phyloP scores from a whole-genome alignment of 2,113 vertebrate species.

The Pardalotus punctatus region DNA sequence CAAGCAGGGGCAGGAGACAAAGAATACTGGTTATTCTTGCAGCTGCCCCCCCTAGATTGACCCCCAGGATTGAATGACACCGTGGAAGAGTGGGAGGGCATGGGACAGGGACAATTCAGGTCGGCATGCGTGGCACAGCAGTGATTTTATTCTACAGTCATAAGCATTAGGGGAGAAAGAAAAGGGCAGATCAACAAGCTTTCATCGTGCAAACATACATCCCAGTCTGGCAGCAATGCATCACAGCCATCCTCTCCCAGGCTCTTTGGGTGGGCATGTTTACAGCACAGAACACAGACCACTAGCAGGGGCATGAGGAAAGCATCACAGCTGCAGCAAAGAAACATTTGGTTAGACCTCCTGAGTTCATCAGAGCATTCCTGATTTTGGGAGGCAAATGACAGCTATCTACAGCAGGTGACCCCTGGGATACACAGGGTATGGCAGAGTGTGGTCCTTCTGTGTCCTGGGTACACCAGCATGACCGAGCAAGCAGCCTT shows the following conservation, averaged over 20 bases:
- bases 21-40: background rate
- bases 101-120: background rate
- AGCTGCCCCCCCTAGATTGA: background rate
- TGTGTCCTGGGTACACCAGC: rapidly evolving
- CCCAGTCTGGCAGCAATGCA: background rate
- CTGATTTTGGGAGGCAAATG: background rate
- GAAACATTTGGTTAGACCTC: constrained; percentile 33
- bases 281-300: constrained; percentile 19
- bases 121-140: background rate
- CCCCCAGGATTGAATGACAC: rapidly evolving
- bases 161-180: background rate
- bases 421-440: background rate
- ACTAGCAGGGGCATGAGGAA: constrained; percentile 21
- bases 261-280: constrained; percentile 61
- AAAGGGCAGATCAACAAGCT: background rate
- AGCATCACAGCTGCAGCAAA: constrained; percentile 47
- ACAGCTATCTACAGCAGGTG: background rate
- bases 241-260: constrained; percentile 6
- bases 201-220: background rate
- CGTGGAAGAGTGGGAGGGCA: background rate
- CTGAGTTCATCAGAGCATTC: constrained; percentile 40
- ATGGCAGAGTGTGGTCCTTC: background rate
- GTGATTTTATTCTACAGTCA: background rate
- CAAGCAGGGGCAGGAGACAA: background rate
- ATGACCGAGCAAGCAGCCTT: background rate